Base-by-base conservation (phyloP, 2,888 invertebrate genomes). In the Bembecia ichneumoniformis region DNA sequence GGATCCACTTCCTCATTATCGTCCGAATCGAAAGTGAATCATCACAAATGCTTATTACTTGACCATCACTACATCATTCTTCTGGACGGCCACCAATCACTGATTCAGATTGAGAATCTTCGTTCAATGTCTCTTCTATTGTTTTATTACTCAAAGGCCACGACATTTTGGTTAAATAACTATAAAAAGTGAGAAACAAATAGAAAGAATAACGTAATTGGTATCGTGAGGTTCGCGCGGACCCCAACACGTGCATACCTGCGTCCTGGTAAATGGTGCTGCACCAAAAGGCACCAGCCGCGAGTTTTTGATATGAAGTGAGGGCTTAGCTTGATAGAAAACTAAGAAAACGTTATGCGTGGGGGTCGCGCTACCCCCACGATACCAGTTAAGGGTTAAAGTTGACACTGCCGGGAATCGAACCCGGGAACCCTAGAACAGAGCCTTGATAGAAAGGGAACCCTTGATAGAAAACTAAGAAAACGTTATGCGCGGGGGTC, bases 201-300 rank as follows among this genome's bases (percentile, higher is more conserved):
- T 14, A 20, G 15, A 51, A 48, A 46, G 45, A 48, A 47, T 49
- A 34, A 52, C 50, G 54, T 52, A 52, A 50, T 47, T 51, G 51
- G 54, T 54, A 47, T 54, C 47, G 50, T 52, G 52, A 51, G 49
- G 53, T 47, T 40, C 49, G 50, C 44, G 50, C 46, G 46, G 49
- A 34, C 47, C 52, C 52, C 48, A 49, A 36, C 13, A 35, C 35
- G 3, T 35, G 2, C 35, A 35, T 35, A 52, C 47, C 52, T 50
- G 1, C 28, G 49, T 34, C 43, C 48, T 36, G 46, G 50, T 54
- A 54, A 54, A 43, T 43, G 49, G 10, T 50, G 45, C 47, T 48
- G 47, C 44, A 28, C 48, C 47, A 16, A 51, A 53, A 47, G 51
- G 36, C 49, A 52, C 49, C 47, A 47, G 52, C 47, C 45, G 48